Conservation (phyloP, 2,113 vertebrate genomes). For the Eulemur rufifrons region DNA sequence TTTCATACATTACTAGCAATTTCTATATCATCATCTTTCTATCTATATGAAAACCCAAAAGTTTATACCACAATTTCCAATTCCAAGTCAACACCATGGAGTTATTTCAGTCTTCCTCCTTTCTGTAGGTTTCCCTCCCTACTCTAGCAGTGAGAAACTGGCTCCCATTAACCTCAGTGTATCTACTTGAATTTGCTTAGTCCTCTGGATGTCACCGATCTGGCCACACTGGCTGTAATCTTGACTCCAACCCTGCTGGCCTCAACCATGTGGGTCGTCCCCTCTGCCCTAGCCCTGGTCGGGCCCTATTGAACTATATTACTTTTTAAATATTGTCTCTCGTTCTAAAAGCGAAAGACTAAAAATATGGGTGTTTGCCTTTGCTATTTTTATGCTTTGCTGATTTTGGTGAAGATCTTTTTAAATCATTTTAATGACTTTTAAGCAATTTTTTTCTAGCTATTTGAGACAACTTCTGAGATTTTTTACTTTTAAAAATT, state of each 20-base stretch:
- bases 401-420: neutral
- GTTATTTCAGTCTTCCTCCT: neutral
- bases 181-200: neutral
- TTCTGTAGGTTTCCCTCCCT: neutral
- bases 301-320: neutral
- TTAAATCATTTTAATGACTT: neutral
- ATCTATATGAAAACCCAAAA: neutral
- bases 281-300: neutral
- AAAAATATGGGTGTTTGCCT: neutral
- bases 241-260: neutral
- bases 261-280: neutral
- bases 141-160: neutral
- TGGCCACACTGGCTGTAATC: neutral
- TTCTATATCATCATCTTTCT: neutral
- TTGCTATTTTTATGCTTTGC: neutral
- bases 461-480: neutral
- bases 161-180: neutral
- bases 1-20: neutral
- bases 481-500: constrained; percentile 10
- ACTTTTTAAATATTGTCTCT: neutral
- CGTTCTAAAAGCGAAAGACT: neutral
- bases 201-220: neutral
- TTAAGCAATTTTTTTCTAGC: neutral
- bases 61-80: neutral
- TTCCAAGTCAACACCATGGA: neutral